A percentile compares a stretch with the other conserved stretches of the same genome.
These are phyloP conservation scores for Hippoglossus stenolepis DNA, from an alignment of 2,113 vertebrate genomes.

Conservation along the genomic window DNA sequence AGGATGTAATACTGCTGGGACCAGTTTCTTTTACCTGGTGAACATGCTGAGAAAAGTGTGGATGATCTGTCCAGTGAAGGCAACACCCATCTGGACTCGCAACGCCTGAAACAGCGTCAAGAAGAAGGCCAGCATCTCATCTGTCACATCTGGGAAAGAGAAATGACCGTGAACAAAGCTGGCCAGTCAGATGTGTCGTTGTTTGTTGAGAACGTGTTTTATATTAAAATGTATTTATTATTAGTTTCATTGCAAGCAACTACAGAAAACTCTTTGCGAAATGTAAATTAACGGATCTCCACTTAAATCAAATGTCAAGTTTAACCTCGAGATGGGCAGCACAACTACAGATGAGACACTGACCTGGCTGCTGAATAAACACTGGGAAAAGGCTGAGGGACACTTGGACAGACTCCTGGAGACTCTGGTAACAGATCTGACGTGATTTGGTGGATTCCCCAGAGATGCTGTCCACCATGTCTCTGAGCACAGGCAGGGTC, in stretches of 20 bases:
- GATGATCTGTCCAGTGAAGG: conserved; percentile 98
- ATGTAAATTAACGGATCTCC: background rate
- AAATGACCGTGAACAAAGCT: background rate
- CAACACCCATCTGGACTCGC: conserved; percentile 97
- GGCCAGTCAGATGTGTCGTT: background rate
- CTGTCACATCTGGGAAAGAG: conserved; percentile 89
- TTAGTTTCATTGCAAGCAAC: no score
- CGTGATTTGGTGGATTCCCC: conserved; percentile 97
- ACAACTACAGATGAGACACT: conserved; percentile 27
- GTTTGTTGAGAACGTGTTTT: background rate
- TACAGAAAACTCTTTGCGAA: no score
- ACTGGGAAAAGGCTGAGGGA: conserved; percentile 95
- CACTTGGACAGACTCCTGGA: conserved; percentile 98
- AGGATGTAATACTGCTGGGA: background rate
- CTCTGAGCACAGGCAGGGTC: conserved; percentile 92
- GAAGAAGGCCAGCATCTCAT: conserved; percentile 99
- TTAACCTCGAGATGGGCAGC: background rate
- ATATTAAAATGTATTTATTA: no score
- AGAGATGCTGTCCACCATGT: conserved; percentile 94
- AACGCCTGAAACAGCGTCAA: conserved; percentile 96
- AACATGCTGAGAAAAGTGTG: conserved; percentile 99
- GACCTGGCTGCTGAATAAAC: conserved; percentile 98
- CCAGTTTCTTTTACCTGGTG: conserved; percentile 86
- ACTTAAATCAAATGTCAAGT: background rate
- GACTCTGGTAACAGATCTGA: conserved; percentile 97